Evolutionary conservation across 2,113 vertebrate species (phyloP), one percentile per base, ranked within the genome.

Genomic region (Leuciscus idus): DNA sequence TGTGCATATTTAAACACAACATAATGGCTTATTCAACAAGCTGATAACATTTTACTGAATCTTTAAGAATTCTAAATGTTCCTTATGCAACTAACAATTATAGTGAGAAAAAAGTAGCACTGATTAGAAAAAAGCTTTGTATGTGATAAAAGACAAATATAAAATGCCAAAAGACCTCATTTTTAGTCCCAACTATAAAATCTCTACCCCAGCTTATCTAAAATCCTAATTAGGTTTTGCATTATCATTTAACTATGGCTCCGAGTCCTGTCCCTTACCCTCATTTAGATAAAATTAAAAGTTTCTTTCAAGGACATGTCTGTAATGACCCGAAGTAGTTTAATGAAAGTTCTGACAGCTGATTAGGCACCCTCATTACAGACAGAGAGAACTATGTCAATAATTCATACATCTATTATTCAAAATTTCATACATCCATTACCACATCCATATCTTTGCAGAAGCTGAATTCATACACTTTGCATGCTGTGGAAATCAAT

Each of bases 181-280:
- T 87, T 88, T 57, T 21, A 82, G 73, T 82, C 17, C 85, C 57
- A 88, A 26, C 86, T 90, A 30, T 43, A 36, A 80, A 84, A 83
- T 76, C 78, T 84, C 50, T 80, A 85, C 75, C 87, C 78, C 72
- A 86, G 62, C 83, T 90, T 11, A 88, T 88, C 79, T 81, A 73
- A 62, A 85, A 85, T 86, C 85, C 72, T 90, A 90, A 90, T 90
- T 90, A 90, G 87, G 87, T 57, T 82, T 83, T 39, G 50, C 66
- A 68, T 87, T 50, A 81, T 79, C 84, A 87, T 88, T 86, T 64
- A 66, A 64, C 13, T 83, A 82, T 85, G 70, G 85, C 83, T 89
- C 59, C 72, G 23, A 79, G 84, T 75, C 52, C 82, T 90, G 82
- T 88, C 79, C 74, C 52, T 17, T 77, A 80, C 30, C 83, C 83